phyloP scores from a whole-genome alignment of 2,888 invertebrate species.

The Melitaea athalia region DNA sequence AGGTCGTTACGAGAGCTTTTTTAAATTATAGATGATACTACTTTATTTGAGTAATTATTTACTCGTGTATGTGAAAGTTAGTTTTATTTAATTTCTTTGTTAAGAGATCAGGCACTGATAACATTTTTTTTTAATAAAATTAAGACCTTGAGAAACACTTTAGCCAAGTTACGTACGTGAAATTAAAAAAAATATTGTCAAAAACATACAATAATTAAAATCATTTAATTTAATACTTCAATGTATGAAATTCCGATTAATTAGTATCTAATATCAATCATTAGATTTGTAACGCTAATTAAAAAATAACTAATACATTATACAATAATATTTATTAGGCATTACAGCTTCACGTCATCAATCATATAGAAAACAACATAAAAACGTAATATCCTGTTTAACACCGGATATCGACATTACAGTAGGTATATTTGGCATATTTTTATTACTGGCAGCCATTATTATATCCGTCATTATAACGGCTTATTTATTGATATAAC shows the following conservation, averaged over 20 bases:
- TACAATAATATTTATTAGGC: constrained; percentile 2
- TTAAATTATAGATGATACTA: constrained; percentile 1
- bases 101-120: no score
- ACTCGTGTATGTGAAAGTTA: not conserved
- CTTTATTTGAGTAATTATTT: no score
- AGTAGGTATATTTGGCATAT: constrained; percentile 10
- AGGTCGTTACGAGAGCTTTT: not conserved
- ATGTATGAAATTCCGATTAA: not conserved
- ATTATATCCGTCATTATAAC: constrained; percentile 18
- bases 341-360: not conserved
- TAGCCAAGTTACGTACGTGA: no score
- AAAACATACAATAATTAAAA: not conserved
- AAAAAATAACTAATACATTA: not conserved
- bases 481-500: constrained; percentile 16
- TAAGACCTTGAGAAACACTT: no score
- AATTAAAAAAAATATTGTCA: no score
- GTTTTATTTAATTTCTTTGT: no score
- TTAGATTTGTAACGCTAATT: not conserved
- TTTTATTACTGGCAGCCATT: constrained; percentile 14
- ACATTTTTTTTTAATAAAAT: no score
- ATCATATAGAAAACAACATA: not conserved
- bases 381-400: constrained; percentile 22
- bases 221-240: not conserved
- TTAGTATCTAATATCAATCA: not conserved
- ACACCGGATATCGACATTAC: constrained; percentile 24